Percentiles rank a stretch among this genome's conserved stretches.
Evolutionary conservation across 2,113 vertebrate genomes (phyloP).

Genomic region (Notothenia coriiceps): DNA sequence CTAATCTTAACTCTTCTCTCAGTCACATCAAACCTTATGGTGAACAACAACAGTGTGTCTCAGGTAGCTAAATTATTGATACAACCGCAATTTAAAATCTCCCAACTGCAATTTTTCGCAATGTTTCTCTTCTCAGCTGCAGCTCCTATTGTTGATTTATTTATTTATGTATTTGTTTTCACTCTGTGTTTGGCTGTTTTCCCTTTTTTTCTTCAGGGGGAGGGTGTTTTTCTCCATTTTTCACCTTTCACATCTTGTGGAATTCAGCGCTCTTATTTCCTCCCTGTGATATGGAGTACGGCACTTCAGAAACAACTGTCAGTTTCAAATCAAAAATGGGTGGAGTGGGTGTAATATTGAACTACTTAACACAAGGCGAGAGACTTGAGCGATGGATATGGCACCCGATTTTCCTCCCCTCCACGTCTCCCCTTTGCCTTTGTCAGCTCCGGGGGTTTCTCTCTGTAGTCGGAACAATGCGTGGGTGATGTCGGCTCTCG

Average conservation of each 20-base stretch:
- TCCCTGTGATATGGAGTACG: conserved; percentile 81
- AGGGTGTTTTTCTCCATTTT: conserved; percentile 65
- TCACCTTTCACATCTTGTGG: conserved; percentile 80
- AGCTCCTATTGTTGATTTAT: conserved; percentile 81
- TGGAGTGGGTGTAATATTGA: conserved; percentile 82
- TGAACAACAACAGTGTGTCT: conserved; percentile 78
- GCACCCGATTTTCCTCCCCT: conserved; percentile 74
- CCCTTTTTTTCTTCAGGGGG: conserved; percentile 42
- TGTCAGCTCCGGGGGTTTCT: conserved; percentile 85
- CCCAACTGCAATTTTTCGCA: conserved; percentile 72
- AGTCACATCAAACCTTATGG: conserved; percentile 72
- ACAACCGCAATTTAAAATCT: conserved; percentile 79
- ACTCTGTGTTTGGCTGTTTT: conserved; percentile 67
- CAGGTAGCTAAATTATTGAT: conserved; percentile 82
- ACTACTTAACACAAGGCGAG: conserved; percentile 76
- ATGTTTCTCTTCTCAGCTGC: conserved; percentile 65
- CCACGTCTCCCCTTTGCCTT: conserved; percentile 75
- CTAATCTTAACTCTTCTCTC: conserved; percentile 79
- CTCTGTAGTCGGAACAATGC: conserved; percentile 84
- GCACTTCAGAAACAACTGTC: conserved; percentile 84
- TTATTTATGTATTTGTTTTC: conserved; percentile 86
- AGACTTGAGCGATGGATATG: conserved; percentile 77
- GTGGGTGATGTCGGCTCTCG: conserved; percentile 83
- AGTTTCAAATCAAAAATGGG: conserved; percentile 84
- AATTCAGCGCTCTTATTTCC: conserved; percentile 79